Evolutionary conservation across 1,140 invertebrate species (phyloP), one percentile per base, ranked within the genome.

Genomic region (Papilio polyxenes): DNA sequence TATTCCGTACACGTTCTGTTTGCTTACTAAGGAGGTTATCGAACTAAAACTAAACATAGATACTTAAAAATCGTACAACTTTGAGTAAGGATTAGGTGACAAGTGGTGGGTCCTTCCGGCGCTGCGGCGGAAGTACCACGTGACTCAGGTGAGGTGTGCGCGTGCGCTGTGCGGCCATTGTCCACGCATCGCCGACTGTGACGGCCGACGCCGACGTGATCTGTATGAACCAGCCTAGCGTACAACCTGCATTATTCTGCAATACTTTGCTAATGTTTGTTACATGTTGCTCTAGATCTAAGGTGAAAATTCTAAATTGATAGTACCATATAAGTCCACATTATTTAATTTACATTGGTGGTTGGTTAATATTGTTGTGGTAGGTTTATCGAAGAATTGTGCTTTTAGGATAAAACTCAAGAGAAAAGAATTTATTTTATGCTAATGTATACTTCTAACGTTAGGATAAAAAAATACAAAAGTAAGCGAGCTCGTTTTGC

Each of bases 51-150:
- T 77, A 53, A 53, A 20, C 13, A 9, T 37, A 72, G 65, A 37
- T 15, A 72, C n/a, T 37, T 31, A 37, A 31, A 77, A 51, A 53
- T 77, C 80, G 65, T 81, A 69, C 81, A 56, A 85, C 82, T 84
- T 86, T 83, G 77, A 80, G 80, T 78, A 59, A 83, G 86, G 84
- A 87, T 86, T 87, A 85, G 83, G 84, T 85, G 85, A 85, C 85
- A 69, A 83, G 84, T 80, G 48, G 69, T 83, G 84, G 82, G 89
- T 87, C 89, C 89, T 92, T 92, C 92, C 91, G 90, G 76, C 87
- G 91, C 82, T 85, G 84, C 84, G 83, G 69, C 90, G 90, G 91
- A 91, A 90, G 86, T 65, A 84, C 87, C 87, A 88, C 90, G 90
- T 93, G 92, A 92, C 86, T 88, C 89, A 89, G 85, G 87, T 88